A percentile compares a stretch with the other conserved stretches of the same genome.
Conservation (phyloP, 2,797 vertebrate species). For the Brachyalestes nurse region DNA sequence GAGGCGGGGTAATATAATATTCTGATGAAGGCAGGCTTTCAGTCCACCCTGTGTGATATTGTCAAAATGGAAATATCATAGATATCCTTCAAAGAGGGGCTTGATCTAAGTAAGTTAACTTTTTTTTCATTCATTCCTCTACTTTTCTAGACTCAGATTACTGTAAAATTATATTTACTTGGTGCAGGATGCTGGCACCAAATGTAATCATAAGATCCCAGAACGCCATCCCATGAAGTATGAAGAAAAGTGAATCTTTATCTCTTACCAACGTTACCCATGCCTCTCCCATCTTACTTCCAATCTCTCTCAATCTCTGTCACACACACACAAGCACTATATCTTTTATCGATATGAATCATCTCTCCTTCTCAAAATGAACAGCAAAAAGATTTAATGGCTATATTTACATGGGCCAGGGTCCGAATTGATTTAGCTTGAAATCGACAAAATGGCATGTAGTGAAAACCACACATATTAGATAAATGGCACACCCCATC, state of each 20-base stretch:
- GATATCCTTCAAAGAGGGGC: slow-evolving; percentile 7
- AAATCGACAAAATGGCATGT: slow-evolving; percentile 66
- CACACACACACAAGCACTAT: background rate
- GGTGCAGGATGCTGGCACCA: slow-evolving; percentile 17
- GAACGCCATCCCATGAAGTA: slow-evolving; percentile 2
- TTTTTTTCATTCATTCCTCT: slow-evolving; percentile 13
- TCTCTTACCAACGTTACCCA: slow-evolving; percentile 21
- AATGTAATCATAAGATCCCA: slow-evolving; percentile 31
- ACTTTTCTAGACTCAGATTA: slow-evolving; percentile 22
- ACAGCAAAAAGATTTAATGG: slow-evolving; percentile 67
- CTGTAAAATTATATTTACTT: slow-evolving; percentile 14
- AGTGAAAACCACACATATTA: slow-evolving; percentile 68
- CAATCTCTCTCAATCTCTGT: slow-evolving; percentile 3
- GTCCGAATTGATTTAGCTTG: slow-evolving; percentile 67
- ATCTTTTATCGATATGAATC: slow-evolving; percentile 45
- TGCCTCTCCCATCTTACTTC: slow-evolving; percentile 22
- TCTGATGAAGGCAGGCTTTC: slow-evolving; percentile 37
- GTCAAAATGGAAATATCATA: slow-evolving; percentile 36
- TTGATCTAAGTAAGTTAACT: background rate
- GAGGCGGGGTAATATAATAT: slow-evolving; percentile 32
- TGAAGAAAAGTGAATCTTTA: slow-evolving; percentile 17
- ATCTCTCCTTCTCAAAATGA: slow-evolving; percentile 49
- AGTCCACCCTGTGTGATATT: slow-evolving; percentile 24
- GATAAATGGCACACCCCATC: slow-evolving; percentile 72
- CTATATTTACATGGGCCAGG: slow-evolving; percentile 69